Conservation (phyloP, 2,888 invertebrate genomes). For the Diaperis boleti region DNA sequence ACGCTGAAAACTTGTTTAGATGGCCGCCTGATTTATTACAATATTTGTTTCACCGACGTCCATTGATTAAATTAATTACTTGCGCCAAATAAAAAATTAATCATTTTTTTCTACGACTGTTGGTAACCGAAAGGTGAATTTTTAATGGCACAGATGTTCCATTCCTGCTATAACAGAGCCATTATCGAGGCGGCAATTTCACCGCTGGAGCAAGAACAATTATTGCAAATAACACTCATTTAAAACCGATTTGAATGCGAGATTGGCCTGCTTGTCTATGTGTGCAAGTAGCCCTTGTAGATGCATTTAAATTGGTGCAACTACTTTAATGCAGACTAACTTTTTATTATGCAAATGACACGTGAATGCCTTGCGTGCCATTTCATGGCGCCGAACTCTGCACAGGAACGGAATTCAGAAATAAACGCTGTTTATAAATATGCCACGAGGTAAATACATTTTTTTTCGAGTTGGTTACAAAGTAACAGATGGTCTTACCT, state of each 20-base stretch:
- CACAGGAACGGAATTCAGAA: slow-evolving; percentile 24
- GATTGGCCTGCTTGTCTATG: slow-evolving; percentile 16
- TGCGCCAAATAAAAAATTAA: slow-evolving; percentile 17
- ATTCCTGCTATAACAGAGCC: slow-evolving; percentile 8
- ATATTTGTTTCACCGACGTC: slow-evolving; percentile 25
- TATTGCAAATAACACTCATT: slow-evolving; percentile 21
- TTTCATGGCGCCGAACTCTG: slow-evolving; percentile 29
- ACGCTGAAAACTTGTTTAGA: slow-evolving; percentile 31
- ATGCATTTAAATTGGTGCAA: slow-evolving; percentile 26
- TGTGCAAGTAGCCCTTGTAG: not conserved
- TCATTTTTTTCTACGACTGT: slow-evolving; percentile 17
- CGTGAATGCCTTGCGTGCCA: slow-evolving; percentile 18
- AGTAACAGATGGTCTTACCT: slow-evolving; percentile 11
- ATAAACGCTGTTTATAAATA: slow-evolving; percentile 27
- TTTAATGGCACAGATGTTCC: not conserved
- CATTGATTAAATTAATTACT: slow-evolving; percentile 34
- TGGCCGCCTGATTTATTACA: slow-evolving; percentile 29
- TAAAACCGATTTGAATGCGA: slow-evolving; percentile 20
- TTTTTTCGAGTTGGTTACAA: not conserved
- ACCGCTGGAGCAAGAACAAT: slow-evolving; percentile 1
- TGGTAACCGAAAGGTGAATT: not conserved
- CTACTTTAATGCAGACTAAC: slow-evolving; percentile 8
- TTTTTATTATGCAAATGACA: slow-evolving; percentile 36
- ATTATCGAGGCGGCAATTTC: slow-evolving; percentile 12
- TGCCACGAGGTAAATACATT: slow-evolving; percentile 17